Evolutionary conservation across 23 tunicate species (phyloP).

Genomic region (Diplosoma virens): DNA sequence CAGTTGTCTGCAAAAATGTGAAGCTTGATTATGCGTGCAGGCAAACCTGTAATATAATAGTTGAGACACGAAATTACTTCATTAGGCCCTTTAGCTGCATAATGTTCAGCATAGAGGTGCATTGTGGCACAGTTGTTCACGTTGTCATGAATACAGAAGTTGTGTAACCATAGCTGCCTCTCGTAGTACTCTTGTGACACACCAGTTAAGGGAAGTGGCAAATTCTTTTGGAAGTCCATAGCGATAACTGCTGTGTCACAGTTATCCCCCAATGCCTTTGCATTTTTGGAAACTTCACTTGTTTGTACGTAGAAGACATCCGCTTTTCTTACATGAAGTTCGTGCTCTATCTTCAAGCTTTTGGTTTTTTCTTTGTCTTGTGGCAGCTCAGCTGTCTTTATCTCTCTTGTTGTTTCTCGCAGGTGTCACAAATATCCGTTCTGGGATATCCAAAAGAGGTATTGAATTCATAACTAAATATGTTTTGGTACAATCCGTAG

Average conservation of each 20-base stretch:
- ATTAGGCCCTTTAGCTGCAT: slow-evolving; percentile 22
- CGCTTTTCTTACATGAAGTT: slow-evolving; percentile 10
- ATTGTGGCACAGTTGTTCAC: background rate
- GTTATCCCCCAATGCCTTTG: background rate
- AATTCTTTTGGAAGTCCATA: slow-evolving; percentile 20
- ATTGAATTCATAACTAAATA: slow-evolving; percentile 13
- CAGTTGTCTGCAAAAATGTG: slow-evolving; percentile 26
- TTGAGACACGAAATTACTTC: background rate
- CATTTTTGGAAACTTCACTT: background rate
- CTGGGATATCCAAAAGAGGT: slow-evolving; percentile 18
- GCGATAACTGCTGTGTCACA: slow-evolving; percentile 22
- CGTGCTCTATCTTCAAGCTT: background rate
- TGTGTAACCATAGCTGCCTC: slow-evolving; percentile 8
- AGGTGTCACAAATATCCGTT: background rate
- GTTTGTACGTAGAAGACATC: slow-evolving; percentile 5
- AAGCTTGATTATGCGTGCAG: background rate
- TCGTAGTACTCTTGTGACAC: background rate
- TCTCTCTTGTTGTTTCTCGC: slow-evolving; percentile 5
- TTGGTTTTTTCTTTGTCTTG: background rate
- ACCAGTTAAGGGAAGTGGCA: slow-evolving; percentile 1
- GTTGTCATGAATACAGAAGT: slow-evolving; percentile 7
- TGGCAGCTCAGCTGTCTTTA: background rate
- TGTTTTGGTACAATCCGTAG: background rate
- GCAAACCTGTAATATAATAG: background rate
- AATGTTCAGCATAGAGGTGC: slow-evolving; percentile 9